These are phyloP conservation scores for Scaeva pyrastri DNA, from an alignment of 2,888 invertebrate genomes.

Conservation along the genomic window DNA sequence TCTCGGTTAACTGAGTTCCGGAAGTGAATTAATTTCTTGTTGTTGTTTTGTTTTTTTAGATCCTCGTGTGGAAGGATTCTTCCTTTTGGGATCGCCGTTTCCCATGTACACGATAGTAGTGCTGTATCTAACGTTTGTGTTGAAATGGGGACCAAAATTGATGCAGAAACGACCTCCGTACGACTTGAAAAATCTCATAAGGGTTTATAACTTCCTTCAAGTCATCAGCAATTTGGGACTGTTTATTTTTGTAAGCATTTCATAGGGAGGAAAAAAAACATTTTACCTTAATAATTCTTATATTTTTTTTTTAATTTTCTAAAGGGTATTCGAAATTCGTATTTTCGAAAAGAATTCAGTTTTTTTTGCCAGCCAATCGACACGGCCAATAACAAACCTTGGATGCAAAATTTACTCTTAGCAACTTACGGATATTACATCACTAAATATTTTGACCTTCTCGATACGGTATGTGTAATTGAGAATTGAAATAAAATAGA, in stretches of 20 bases:
- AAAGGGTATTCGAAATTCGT: conserved; percentile 78
- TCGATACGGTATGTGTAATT: conserved; percentile 87
- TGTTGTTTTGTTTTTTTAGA: conserved; percentile 69
- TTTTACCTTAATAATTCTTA: neutral
- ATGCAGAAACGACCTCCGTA: conserved; percentile 89
- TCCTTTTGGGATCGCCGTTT: conserved; percentile 88
- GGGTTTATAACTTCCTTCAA: conserved; percentile 88
- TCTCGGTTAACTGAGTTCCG: neutral
- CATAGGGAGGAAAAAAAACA: neutral
- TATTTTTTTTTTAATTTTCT: neutral
- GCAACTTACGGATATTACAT: conserved; percentile 87
- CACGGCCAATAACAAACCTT: conserved; percentile 78
- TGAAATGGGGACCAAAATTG: conserved; percentile 88
- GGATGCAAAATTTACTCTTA: conserved; percentile 83
- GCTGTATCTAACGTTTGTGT: conserved; percentile 89
- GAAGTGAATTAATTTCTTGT: neutral
- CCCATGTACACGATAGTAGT: conserved; percentile 85
- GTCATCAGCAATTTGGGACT: conserved; percentile 78
- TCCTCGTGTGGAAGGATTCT: conserved; percentile 86
- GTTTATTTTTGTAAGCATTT: conserved; percentile 73
- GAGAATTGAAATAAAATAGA: neutral
- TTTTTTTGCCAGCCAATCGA: conserved; percentile 80
- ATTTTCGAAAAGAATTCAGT: conserved; percentile 79
- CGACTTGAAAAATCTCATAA: conserved; percentile 87
- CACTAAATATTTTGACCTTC: conserved; percentile 88